Evolutionary conservation across 2,797 vertebrate genomes (phyloP).

Genomic region (Decapterus maruadsi): DNA sequence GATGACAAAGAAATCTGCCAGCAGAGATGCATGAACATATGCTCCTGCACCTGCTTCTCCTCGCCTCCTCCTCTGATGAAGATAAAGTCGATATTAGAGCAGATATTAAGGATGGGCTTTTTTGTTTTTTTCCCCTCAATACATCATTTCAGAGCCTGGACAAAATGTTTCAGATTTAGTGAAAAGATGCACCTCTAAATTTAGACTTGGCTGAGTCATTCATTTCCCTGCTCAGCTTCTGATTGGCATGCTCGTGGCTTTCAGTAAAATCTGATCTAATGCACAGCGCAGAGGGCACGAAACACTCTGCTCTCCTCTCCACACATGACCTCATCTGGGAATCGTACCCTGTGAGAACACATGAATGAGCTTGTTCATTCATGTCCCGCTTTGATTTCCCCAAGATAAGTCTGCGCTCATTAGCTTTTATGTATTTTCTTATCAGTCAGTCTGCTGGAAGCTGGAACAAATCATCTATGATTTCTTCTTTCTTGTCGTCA

Average conservation of each 20-base stretch:
- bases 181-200: neutral
- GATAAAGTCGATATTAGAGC: neutral
- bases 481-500: neutral
- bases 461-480: neutral
- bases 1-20: neutral
- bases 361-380: neutral
- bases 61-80: neutral
- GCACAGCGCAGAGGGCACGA: neutral
- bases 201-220: neutral
- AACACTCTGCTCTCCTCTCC: neutral
- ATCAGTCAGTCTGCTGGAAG: neutral
- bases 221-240: neutral
- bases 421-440: neutral
- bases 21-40: neutral
- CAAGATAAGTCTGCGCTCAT: neutral
- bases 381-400: neutral
- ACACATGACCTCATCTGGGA: neutral
- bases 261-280: neutral
- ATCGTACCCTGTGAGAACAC: neutral
- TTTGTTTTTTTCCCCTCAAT: neutral
- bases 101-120: neutral
- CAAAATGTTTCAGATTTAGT: neutral
- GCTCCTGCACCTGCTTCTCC: slow-evolving; percentile 9
- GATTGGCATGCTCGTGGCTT: neutral
- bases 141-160: neutral